phyloP scores from a whole-genome alignment of 2,113 vertebrate species.

The Pongo abelii region DNA sequence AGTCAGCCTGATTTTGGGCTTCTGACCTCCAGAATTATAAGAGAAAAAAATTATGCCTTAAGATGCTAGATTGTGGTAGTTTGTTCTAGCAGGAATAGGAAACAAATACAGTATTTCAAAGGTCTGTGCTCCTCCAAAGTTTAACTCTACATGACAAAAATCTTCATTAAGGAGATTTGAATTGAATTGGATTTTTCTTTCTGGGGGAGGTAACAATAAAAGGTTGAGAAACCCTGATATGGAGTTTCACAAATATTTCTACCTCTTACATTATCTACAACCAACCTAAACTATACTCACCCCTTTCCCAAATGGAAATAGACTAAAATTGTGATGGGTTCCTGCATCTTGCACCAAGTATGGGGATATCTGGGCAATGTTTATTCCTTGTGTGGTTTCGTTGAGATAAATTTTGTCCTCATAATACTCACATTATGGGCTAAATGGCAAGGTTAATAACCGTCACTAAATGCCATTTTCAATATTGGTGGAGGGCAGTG shows the following conservation, averaged over 20 bases:
- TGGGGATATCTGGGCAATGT: neutral
- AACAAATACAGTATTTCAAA: neutral
- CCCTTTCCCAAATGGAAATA: neutral
- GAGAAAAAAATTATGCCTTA: neutral
- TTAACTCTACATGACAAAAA: neutral
- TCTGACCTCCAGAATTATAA: neutral
- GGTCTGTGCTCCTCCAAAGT: neutral
- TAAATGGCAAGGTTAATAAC: neutral
- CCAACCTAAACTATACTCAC: neutral
- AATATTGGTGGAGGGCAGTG: neutral
- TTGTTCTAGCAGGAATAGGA: neutral
- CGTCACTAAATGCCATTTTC: neutral
- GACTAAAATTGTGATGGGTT: neutral
- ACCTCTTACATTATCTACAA: neutral
- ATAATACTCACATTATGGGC: neutral
- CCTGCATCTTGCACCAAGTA: neutral
- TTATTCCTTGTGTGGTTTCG: neutral
- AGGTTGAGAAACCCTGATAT: neutral
- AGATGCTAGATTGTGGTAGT: neutral
- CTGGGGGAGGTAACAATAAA: neutral
- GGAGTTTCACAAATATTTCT: neutral
- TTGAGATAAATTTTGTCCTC: neutral
- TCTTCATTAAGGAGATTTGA: constrained; percentile 4
- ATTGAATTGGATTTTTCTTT: neutral
- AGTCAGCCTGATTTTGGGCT: neutral